Percentiles rank a stretch among this genome's conserved stretches.
Conservation (phyloP, 2,888 invertebrate species). For the Allacma fusca region DNA sequence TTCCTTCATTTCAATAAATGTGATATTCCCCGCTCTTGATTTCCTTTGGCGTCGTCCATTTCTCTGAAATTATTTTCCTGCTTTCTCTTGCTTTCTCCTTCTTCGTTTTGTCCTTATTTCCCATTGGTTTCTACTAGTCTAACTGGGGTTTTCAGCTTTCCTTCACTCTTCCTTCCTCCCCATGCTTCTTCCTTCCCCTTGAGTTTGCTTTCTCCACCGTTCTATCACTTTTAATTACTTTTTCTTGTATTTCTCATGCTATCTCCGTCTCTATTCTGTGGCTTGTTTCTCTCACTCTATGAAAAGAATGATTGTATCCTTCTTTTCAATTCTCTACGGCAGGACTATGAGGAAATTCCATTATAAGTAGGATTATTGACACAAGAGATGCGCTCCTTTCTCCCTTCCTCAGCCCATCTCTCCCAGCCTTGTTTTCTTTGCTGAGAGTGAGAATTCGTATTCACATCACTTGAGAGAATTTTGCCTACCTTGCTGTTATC, state of each 20-base stretch:
- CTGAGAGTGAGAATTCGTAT: neutral
- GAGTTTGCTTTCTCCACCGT: neutral
- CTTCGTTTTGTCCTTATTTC: no score
- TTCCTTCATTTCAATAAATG: no score
- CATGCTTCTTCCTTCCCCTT: neutral
- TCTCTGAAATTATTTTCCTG: no score
- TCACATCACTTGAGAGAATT: neutral
- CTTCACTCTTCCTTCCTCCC: neutral
- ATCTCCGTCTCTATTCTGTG: no score
- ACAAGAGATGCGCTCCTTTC: constrained; percentile 30
- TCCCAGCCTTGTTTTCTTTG: neutral
- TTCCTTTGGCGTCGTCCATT: no score
- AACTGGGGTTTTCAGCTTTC: no score
- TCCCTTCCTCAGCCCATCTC: neutral
- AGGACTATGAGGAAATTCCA: constrained; percentile 23
- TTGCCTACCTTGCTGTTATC: neutral
- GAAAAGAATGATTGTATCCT: no score
- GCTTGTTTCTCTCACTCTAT: no score
- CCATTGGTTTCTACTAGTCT: no score
- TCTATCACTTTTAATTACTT: neutral
- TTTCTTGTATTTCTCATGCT: neutral
- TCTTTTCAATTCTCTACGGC: neutral
- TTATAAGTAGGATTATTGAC: constrained; percentile 24
- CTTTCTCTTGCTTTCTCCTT: no score
- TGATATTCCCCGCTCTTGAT: no score